phyloP scores from a whole-genome alignment of 1,140 invertebrate genomes.

The Musca domestica region DNA sequence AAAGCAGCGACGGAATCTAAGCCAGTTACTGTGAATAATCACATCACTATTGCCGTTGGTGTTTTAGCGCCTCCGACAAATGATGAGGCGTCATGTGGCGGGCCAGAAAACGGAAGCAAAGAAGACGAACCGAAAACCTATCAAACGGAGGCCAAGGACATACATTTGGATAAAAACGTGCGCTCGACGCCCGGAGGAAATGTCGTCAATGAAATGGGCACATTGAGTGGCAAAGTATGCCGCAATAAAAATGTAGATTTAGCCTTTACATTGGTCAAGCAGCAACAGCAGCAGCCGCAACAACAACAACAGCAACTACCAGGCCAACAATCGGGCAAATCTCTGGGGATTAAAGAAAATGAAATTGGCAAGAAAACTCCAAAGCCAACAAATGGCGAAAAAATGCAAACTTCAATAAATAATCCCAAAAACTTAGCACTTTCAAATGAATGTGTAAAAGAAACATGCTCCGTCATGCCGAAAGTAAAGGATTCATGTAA shows the following conservation, averaged over 20 bases:
- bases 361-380: slow-evolving; percentile 4
- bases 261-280: slow-evolving; percentile 48
- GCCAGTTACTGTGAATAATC: slow-evolving; percentile 52
- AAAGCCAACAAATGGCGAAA: not conserved
- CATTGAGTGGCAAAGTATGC: slow-evolving; percentile 36
- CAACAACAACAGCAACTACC: slow-evolving; percentile 16
- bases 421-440: not conserved
- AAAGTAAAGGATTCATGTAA: not conserved
- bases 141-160: slow-evolving; percentile 10
- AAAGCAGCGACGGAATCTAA: slow-evolving; percentile 18
- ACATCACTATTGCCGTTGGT: slow-evolving; percentile 41
- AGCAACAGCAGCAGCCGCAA: slow-evolving; percentile 19
- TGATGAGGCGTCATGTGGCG: slow-evolving; percentile 1
- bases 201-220: slow-evolving; percentile 18
- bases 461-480: too few relatives aligned
- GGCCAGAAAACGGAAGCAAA: not conserved
- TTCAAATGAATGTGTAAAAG: not conserved
- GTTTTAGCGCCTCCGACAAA: slow-evolving; percentile 20
- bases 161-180: slow-evolving; percentile 9
- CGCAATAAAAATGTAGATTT: slow-evolving; percentile 55
- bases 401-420: not conserved
- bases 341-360: not conserved
- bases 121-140: slow-evolving; percentile 6
- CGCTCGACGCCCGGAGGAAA: not conserved
- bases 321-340: not conserved